Evolutionary conservation across 2,888 invertebrate species (phyloP).

Genomic region (Ectemnius lituratus): DNA sequence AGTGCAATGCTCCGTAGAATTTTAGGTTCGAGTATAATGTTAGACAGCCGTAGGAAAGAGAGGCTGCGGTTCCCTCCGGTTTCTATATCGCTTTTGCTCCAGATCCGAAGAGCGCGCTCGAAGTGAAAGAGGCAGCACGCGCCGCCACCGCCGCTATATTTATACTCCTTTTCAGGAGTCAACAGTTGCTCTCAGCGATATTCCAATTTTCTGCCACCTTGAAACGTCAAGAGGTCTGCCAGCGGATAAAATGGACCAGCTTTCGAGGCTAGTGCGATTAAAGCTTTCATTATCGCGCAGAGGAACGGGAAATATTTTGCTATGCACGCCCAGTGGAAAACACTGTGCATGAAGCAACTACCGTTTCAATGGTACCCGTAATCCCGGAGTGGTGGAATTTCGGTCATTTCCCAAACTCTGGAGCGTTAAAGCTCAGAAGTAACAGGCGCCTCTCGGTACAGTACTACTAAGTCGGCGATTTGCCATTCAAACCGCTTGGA

Average conservation of each 20-base stretch:
- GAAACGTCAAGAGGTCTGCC: background rate
- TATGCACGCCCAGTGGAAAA: background rate
- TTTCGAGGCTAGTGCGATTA: background rate
- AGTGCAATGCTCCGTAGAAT: no score
- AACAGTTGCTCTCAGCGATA: background rate
- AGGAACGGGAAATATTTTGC: background rate
- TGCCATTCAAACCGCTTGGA: no score
- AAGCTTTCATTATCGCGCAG: conserved; percentile 1
- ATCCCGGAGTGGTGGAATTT: background rate
- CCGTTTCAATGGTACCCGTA: conserved; percentile 3
- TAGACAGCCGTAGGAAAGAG: no score
- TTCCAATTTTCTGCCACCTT: conserved; percentile 1
- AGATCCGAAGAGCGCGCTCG: no score
- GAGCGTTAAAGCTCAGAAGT: conserved; percentile 1
- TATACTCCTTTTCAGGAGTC: background rate
- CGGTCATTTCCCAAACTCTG: conserved; percentile 15
- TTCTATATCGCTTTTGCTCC: no score
- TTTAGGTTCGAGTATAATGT: no score
- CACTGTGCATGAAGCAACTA: background rate
- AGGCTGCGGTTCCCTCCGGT: no score
- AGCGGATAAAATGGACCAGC: background rate
- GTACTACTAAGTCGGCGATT: no score
- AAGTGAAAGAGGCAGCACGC: no score
- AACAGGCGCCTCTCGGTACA: no score
- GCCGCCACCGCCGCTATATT: no score